These are phyloP conservation scores for Malacosoma neustria DNA, from an alignment of 2,888 invertebrate genomes.

Conservation along the genomic window DNA sequence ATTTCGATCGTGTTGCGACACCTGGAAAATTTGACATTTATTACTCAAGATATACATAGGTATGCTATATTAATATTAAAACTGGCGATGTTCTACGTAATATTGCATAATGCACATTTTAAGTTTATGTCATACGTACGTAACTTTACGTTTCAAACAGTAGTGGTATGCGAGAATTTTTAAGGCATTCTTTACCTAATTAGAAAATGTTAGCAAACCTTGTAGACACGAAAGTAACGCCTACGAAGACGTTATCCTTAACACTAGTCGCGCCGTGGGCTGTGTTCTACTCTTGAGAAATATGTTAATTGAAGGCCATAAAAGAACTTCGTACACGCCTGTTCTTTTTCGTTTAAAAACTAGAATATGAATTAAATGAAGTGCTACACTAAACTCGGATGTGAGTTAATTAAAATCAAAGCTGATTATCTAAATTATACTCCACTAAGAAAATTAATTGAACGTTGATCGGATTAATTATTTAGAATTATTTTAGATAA, in stretches of 20 bases:
- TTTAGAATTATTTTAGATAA: no score
- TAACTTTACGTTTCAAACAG: not conserved
- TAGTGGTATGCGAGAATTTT: not conserved
- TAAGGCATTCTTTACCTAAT: constrained; percentile 6
- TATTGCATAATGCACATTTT: not conserved
- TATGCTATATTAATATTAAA: no score
- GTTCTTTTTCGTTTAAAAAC: constrained; percentile 21
- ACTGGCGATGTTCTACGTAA: no score
- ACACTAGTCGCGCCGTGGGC: constrained; percentile 42
- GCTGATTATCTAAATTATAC: no score
- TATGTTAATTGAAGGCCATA: constrained; percentile 61
- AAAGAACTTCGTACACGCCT: constrained; percentile 31
- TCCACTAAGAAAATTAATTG: no score
- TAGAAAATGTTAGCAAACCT: constrained; percentile 22
- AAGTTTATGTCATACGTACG: not conserved
- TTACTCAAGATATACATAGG: no score
- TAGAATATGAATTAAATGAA: constrained; percentile 15
- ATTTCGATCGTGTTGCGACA: constrained; percentile 61
- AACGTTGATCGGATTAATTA: no score
- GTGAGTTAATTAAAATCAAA: no score
- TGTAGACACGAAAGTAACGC: constrained; percentile 44
- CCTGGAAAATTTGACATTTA: no score
- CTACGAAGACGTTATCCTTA: constrained; percentile 42
- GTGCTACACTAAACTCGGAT: no score
- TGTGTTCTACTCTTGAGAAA: constrained; percentile 49